Evolutionary conservation across 2,888 invertebrate genomes (phyloP).

Genomic region (Troglohyphantes excavatus): DNA sequence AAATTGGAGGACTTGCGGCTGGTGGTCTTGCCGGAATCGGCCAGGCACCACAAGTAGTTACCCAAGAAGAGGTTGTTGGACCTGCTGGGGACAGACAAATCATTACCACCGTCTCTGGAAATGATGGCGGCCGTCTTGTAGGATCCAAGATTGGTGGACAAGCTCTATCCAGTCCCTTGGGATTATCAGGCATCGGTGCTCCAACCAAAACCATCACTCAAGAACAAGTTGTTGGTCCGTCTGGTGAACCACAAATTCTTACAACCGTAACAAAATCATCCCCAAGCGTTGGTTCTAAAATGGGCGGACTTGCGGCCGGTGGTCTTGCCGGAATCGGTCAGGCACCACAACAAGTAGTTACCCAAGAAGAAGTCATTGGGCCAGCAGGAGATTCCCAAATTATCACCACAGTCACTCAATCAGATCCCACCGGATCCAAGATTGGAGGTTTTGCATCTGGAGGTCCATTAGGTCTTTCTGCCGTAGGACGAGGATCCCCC

Average conservation of each 20-base stretch:
- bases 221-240: slow-evolving; percentile 53
- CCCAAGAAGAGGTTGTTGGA: slow-evolving; percentile 69
- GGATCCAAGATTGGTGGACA: slow-evolving; percentile 61
- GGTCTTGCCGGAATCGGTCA: slow-evolving; percentile 24
- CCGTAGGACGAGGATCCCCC: background rate
- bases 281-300: slow-evolving; percentile 33
- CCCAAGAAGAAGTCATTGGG: slow-evolving; percentile 70
- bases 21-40: slow-evolving; percentile 25
- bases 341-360: slow-evolving; percentile 25
- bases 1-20: slow-evolving; percentile 56
- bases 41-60: slow-evolving; percentile 19
- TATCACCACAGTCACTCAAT: slow-evolving; percentile 56
- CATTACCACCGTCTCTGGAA: slow-evolving; percentile 58
- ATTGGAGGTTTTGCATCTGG: slow-evolving; percentile 55
- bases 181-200: slow-evolving; percentile 4
- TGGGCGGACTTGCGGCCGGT: slow-evolving; percentile 42
- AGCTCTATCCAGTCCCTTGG: slow-evolving; percentile 12
- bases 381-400: slow-evolving; percentile 52
- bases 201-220: slow-evolving; percentile 23
- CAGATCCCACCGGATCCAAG: slow-evolving; percentile 46
- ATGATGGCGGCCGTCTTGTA: slow-evolving; percentile 14
- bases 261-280: slow-evolving; percentile 53
- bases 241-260: slow-evolving; percentile 32
- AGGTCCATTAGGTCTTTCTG: slow-evolving; percentile 5
- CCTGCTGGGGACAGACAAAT: slow-evolving; percentile 48